Evolutionary conservation across 1,140 invertebrate genomes (phyloP).

Genomic region (Lerema accius): DNA sequence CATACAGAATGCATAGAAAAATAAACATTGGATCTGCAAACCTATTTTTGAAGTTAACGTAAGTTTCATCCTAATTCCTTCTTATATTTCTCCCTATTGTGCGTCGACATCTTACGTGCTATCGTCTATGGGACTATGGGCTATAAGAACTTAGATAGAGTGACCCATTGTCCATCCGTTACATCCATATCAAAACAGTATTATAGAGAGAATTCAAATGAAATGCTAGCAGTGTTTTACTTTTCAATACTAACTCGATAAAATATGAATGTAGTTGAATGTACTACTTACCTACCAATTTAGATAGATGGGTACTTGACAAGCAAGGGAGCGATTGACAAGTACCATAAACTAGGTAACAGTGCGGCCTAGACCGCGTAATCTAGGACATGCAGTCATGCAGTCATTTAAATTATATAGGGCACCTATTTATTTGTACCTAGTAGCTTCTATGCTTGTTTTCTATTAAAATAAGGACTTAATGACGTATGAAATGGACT

Average conservation of each 20-base stretch:
- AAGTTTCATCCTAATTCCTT: too few species aligned
- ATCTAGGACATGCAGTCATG: background rate
- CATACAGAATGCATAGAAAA: conserved; percentile 66
- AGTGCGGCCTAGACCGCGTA: conserved; percentile 8
- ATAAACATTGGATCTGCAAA: conserved; percentile 69
- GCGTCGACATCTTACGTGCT: too few species aligned
- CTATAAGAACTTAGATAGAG: too few species aligned
- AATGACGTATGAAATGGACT: too few species aligned
- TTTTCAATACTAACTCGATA: too few species aligned
- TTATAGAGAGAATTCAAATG: background rate
- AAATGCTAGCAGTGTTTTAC: too few species aligned
- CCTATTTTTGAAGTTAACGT: conserved; percentile 74
- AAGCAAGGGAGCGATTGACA: conserved; percentile 3
- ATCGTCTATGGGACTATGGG: too few species aligned
- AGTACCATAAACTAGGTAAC: conserved; percentile 1
- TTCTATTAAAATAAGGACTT: too few species aligned
- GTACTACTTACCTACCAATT: background rate
- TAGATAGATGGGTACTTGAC: background rate
- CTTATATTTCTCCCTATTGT: too few species aligned
- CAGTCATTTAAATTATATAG: conserved; percentile 8
- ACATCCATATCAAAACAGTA: background rate
- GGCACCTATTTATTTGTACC: conserved; percentile 2
- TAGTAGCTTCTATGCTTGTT: too few species aligned
- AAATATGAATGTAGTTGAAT: too few species aligned
- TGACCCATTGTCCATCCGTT: too few species aligned